Percentiles rank a stretch among this genome's conserved stretches.
Evolutionary conservation across 2,797 vertebrate species (phyloP).

Genomic region (Pangasius sanitwongsei): DNA sequence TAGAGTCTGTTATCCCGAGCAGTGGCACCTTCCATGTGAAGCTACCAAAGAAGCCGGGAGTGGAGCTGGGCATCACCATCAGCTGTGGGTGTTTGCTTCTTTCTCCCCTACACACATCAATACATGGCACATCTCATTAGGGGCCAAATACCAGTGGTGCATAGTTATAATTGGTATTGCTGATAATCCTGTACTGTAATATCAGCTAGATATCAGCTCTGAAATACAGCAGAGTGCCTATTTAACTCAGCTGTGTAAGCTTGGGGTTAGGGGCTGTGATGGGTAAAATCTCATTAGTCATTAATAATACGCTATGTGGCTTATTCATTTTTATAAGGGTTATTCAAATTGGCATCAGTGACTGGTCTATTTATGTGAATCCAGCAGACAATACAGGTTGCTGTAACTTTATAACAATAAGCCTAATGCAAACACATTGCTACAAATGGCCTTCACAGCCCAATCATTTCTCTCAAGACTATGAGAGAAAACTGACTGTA

Average conservation of each 20-base stretch:
- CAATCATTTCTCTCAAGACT: not conserved
- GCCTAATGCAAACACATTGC: not conserved
- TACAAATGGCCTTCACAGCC: not conserved
- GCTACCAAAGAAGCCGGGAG: constrained; percentile 95
- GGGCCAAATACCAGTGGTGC: no score
- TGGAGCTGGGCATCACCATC: constrained; percentile 98
- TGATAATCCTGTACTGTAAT: not conserved
- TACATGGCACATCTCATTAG: not conserved
- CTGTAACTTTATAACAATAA: not conserved
- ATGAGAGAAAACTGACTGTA: not conserved
- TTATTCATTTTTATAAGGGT: not conserved
- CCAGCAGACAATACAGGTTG: no score
- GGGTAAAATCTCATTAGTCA: not conserved
- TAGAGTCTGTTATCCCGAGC: constrained; percentile 97
- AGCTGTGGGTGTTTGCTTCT: constrained; percentile 84
- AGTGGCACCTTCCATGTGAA: constrained; percentile 98
- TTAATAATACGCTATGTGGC: not conserved
- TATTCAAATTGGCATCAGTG: not conserved
- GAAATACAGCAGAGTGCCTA: not conserved
- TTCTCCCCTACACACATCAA: not conserved
- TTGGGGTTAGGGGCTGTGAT: not conserved
- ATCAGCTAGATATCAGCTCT: not conserved
- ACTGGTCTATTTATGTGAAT: not conserved
- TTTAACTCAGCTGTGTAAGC: not conserved
- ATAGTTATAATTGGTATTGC: not conserved